A percentile compares a stretch with the other conserved stretches of the same genome.
phyloP scores from a whole-genome alignment of 2,797 vertebrate species.

The Propithecus deckenii region DNA sequence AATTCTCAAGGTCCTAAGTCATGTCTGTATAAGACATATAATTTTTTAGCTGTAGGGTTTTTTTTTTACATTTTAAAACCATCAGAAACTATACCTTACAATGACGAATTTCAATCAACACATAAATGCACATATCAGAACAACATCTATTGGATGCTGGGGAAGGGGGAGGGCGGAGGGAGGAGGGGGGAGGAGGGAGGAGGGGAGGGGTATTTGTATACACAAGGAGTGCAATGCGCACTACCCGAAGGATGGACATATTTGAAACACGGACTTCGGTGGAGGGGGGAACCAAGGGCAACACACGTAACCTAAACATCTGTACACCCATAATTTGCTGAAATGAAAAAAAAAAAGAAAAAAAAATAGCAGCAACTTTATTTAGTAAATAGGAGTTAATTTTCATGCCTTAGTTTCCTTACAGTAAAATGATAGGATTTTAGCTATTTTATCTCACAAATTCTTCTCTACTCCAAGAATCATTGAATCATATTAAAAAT shows the following conservation, averaged over 20 bases:
- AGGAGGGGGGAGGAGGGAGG: too few species aligned
- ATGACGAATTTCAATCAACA: background rate
- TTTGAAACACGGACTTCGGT: too few species aligned
- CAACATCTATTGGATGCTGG: too few species aligned
- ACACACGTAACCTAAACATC: too few species aligned
- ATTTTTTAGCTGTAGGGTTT: background rate
- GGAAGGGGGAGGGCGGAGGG: too few species aligned
- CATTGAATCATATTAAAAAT: conserved; percentile 40
- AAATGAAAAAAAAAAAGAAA: too few species aligned
- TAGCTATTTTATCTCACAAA: background rate
- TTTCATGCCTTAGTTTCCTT: background rate
- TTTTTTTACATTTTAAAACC: conserved; percentile 8
- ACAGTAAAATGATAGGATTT: background rate
- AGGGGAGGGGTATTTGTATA: too few species aligned
- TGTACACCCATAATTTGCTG: too few species aligned
- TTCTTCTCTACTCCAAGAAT: background rate
- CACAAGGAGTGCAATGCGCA: too few species aligned
- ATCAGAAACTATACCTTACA: background rate
- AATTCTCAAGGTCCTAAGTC: conserved; percentile 12
- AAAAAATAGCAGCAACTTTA: background rate
- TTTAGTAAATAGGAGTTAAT: background rate
- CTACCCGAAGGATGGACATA: too few species aligned
- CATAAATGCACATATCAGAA: too few species aligned
- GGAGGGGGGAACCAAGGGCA: too few species aligned
- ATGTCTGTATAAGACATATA: conserved; percentile 19